Percentiles rank a stretch among this genome's conserved stretches.
phyloP scores from a whole-genome alignment of 2,888 invertebrate genomes.

The Zhuqinia jingwanae region DNA sequence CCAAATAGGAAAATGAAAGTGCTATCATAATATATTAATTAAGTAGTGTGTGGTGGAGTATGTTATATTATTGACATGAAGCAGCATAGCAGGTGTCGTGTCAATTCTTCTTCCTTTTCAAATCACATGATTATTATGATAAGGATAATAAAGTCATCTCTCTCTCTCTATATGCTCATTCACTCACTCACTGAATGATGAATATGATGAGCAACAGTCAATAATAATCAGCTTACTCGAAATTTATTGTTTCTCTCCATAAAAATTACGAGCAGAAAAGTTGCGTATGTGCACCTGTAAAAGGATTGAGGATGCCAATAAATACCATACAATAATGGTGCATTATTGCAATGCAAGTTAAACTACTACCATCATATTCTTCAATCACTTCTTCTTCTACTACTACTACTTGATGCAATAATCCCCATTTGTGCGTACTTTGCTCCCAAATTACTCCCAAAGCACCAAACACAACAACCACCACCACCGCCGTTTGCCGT shows the following conservation, averaged over 20 bases:
- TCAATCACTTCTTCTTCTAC: background rate
- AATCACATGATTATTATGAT: background rate
- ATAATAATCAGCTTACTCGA: conserved; percentile 45
- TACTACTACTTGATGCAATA: no score
- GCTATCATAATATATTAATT: conserved; percentile 31
- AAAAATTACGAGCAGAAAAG: conserved; percentile 31
- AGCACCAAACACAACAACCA: no score
- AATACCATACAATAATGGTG: conserved; percentile 2
- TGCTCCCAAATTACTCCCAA: background rate
- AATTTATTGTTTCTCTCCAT: conserved; percentile 54
- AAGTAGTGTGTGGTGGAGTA: background rate
- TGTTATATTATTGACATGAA: background rate
- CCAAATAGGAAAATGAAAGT: conserved; percentile 49
- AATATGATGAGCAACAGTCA: conserved; percentile 32
- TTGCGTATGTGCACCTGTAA: conserved; percentile 2
- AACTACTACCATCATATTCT: background rate
- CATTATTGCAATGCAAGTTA: background rate
- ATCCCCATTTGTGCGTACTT: background rate
- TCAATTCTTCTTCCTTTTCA: conserved; percentile 46
- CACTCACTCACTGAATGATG: background rate
- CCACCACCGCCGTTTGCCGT: no score
- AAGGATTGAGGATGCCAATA: conserved; percentile 42
- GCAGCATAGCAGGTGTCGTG: background rate
- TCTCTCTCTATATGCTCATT: background rate
- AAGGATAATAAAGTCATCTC: background rate